Evolutionary conservation across 1,140 invertebrate genomes (phyloP), one percentile per base, ranked within the genome.

Genomic region (Gonioctena quinquepunctata): DNA sequence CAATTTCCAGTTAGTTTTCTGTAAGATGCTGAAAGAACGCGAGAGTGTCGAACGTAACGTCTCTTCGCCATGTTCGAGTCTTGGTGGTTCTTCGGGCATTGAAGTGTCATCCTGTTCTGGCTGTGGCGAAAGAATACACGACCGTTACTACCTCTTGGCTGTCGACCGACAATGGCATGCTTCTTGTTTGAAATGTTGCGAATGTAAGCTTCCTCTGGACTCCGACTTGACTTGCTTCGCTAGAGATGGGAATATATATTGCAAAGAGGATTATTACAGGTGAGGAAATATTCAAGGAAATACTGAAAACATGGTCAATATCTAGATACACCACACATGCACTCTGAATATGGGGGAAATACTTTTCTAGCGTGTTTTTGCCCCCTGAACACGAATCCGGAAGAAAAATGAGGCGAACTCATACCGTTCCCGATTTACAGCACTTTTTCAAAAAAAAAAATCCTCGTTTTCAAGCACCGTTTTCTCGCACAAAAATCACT

Each of bases 211-310:
- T 64, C 90, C 92, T 1, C 86, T 97, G 22, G 94, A 95, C 81
- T 88, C 92, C 1, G 93, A 96, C 81, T 85, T 94, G 57, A 95
- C 94, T 71, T 98, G 96, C 84, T 98, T 95, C 84, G 90, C 93
- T 4, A 86, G 94, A 64, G 94, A 96, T 77, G 93, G 94, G 63
- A 92, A 93, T 80, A 96, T 97, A 77, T 97, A 95, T 83, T 98
- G 96, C 88, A 96, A 96, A 83, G 93, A 96, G 77, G 96, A 98
- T 84, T 98, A 97, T 83, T 96, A 94, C 84, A 92, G 94, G 95
- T 97, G 85, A 86, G 87, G 52, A 13, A 1, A 19, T 61, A 33
- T 42, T 42, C n/a, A n/a, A n/a, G n/a, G n/a, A n/a, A n/a, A n/a
- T n/a, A n/a, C n/a, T n/a, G n/a, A n/a, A n/a, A n/a, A n/a, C n/a